Conservation (phyloP, 2,888 invertebrate genomes). For the Pammene aurita region DNA sequence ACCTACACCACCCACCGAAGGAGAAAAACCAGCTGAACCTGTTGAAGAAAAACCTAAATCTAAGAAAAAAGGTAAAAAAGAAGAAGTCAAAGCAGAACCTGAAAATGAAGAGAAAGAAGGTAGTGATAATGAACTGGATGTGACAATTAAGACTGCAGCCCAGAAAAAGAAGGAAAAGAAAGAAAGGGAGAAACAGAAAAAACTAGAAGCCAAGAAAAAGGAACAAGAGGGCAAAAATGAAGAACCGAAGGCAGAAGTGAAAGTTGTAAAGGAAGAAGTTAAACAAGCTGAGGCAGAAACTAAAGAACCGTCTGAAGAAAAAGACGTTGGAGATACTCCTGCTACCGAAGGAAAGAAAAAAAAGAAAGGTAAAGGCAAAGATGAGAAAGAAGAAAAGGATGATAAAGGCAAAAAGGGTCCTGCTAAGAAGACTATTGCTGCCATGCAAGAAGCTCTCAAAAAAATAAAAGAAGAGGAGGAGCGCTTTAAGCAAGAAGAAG, state of each 20-base stretch:
- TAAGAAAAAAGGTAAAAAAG: constrained; percentile 72
- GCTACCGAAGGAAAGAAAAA: constrained; percentile 65
- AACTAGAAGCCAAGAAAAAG: constrained; percentile 86
- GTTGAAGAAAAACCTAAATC: constrained; percentile 69
- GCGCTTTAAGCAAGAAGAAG: constrained; percentile 87
- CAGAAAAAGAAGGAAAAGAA: constrained; percentile 96
- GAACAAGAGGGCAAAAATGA: constrained; percentile 68
- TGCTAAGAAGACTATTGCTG: constrained; percentile 92
- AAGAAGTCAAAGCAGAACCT: constrained; percentile 59
- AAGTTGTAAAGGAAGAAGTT: constrained; percentile 53
- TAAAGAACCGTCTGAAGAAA: constrained; percentile 66
- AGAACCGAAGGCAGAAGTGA: constrained; percentile 55
- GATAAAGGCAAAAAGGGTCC: constrained; percentile 87
- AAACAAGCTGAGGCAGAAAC: constrained; percentile 62
- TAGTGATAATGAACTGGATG: constrained; percentile 82
- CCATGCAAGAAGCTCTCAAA: constrained; percentile 96
- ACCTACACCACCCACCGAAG: constrained; percentile 66
- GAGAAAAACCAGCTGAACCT: constrained; percentile 63
- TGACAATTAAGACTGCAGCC: constrained; percentile 90
- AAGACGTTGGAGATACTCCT: constrained; percentile 64
- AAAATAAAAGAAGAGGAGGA: constrained; percentile 96
- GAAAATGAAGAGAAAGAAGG: constrained; percentile 71
- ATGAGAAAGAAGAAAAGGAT: constrained; percentile 81
- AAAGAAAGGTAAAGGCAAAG: constrained; percentile 74
- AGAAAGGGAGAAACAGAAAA: constrained; percentile 90